phyloP scores from a whole-genome alignment of 2,797 vertebrate genomes.

The Acomys russatus region DNA sequence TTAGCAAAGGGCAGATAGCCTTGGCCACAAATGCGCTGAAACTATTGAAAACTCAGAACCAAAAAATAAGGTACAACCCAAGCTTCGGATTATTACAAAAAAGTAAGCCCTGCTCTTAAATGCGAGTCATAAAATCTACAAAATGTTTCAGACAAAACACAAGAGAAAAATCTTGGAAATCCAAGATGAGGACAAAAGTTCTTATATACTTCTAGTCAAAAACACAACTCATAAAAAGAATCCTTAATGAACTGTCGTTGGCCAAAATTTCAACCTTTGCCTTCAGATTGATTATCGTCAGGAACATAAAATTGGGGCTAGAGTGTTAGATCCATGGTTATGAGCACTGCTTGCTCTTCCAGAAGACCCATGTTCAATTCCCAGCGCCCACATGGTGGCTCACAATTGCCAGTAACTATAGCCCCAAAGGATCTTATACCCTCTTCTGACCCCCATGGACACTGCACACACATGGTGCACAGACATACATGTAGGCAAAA shows the following conservation, averaged over 20 bases:
- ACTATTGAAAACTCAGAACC: not conserved
- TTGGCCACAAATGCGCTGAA: not conserved
- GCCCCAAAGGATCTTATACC: not conserved
- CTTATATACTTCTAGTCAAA: slow-evolving; percentile 15
- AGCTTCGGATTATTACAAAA: not conserved
- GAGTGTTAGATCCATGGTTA: not conserved
- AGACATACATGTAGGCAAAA: not conserved
- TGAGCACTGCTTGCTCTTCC: not conserved
- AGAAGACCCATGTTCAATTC: not conserved
- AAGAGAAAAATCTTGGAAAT: not conserved
- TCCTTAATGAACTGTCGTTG: not conserved
- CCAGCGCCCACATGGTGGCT: not conserved
- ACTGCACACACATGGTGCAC: not conserved
- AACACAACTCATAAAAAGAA: not conserved
- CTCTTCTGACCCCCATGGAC: not conserved
- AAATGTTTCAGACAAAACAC: not conserved
- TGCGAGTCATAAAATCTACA: not conserved
- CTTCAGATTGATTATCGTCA: not conserved
- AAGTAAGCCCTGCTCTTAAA: not conserved
- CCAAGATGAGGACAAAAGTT: not conserved
- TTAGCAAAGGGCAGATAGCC: not conserved
- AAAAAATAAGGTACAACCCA: not conserved
- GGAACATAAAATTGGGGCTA: not conserved
- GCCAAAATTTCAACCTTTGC: not conserved
- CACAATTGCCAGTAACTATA: not conserved